Evolutionary conservation across 2,888 invertebrate species (phyloP), one percentile per base, ranked within the genome.

Genomic region (Beris chalybata): DNA sequence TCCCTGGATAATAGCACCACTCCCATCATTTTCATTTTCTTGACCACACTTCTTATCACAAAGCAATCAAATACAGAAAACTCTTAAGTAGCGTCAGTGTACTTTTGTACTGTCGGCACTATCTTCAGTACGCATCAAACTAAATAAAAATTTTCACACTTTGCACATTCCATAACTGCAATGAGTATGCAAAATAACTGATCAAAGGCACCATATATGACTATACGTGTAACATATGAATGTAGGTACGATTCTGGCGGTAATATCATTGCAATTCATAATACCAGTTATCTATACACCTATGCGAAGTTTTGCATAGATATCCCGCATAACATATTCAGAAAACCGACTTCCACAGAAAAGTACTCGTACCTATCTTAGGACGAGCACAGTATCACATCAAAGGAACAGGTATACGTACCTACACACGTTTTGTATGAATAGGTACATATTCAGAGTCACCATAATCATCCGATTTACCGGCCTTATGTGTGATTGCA

Each of bases 251-350:
- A 38, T 50, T 38, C 44, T 7, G 43, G 50, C 50, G 5, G 22
- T 38, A 52, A 38, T 38, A 38, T 38, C 5, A 7, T 38, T 38
- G 22, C 22, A 22, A 22, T 22, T 22, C 22, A 22, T 22, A 22
- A 22, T 22, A 38, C 38, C 9, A 5, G 38, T 38, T 38, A 38
- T 38, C 38, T 38, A 38, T 38, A 38, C 9, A 9, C 38, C 38
- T 38, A 38, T 7, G 38, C 38, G 50, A 52, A 52, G 50, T 50
- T 59, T 50, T 61, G 61, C 61, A 61, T 61, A 61, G 61, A 29
- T 50, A 61, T 50, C 61, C 61, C 61, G 61, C 61, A 61, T 61
- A 61, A 61, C 50, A 61, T n/a, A n/a, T 50, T 61, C 61, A 50
- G 22, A 50, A 61, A 59, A 61, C 61, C 61, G 50, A 61, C 61